Evolutionary conservation across 2,797 vertebrate genomes (phyloP).

Genomic region (Vipera ursinii): DNA sequence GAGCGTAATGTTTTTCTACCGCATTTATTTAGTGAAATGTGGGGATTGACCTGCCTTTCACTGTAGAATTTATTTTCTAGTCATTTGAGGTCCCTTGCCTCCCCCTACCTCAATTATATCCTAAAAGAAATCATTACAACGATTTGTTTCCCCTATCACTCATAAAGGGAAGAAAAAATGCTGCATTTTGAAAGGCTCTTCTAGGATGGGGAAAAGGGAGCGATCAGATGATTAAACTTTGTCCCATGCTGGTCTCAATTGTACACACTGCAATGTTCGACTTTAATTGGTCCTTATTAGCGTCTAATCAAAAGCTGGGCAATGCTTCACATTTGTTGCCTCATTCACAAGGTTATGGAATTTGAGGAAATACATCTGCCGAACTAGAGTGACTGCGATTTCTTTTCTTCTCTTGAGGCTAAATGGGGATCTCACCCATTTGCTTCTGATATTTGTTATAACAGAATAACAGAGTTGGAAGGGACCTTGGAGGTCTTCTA

Average conservation of each 20-base stretch:
- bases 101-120: neutral
- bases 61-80: neutral
- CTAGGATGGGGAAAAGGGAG: too few species aligned
- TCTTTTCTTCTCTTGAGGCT: neutral
- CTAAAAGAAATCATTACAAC: neutral
- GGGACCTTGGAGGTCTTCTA: neutral
- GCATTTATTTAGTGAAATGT: neutral
- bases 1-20: neutral
- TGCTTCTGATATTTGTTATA: neutral
- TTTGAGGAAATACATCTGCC: neutral
- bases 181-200: neutral
- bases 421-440: neutral
- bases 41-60: neutral
- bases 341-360: neutral
- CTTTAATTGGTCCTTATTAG: neutral
- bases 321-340: neutral
- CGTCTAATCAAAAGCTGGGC: neutral
- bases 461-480: neutral
- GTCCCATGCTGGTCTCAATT: neutral
- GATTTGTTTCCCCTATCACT: neutral
- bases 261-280: neutral
- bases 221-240: neutral
- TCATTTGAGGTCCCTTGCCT: neutral
- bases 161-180: neutral
- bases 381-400: neutral